These are phyloP conservation scores for Heliconius ismenius DNA, from an alignment of 2,888 invertebrate genomes.

Conservation along the genomic window DNA sequence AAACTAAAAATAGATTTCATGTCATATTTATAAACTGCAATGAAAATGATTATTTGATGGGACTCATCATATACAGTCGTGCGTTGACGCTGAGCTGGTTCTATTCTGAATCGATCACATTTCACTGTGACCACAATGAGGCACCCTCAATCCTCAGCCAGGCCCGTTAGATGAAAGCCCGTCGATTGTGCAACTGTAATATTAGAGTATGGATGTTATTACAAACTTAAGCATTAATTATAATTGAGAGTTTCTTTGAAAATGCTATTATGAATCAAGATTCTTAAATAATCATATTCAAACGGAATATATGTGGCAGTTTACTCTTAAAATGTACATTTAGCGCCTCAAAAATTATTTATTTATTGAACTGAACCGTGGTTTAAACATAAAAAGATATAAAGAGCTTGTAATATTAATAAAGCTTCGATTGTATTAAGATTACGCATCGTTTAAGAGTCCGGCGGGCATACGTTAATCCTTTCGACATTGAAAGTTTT, in stretches of 20 bases:
- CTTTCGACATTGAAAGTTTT: constrained; percentile 33
- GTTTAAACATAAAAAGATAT: constrained; percentile 19
- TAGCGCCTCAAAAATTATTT: neutral
- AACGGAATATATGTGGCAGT: neutral
- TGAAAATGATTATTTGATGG: neutral
- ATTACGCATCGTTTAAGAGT: constrained; percentile 34
- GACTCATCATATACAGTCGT: constrained; percentile 7
- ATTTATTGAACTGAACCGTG: neutral
- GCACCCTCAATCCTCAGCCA: constrained; percentile 57
- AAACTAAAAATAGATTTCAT: too few species aligned
- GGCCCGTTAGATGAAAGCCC: constrained; percentile 57
- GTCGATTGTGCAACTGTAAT: constrained; percentile 60
- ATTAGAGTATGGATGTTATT: constrained; percentile 61
- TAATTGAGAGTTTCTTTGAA: constrained; percentile 26
- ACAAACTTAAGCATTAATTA: constrained; percentile 45
- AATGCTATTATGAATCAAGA: constrained; percentile 5
- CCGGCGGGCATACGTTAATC: constrained; percentile 31
- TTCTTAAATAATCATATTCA: constrained; percentile 10
- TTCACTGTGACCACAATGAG: constrained; percentile 52
- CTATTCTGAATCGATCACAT: constrained; percentile 53
- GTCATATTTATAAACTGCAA: too few species aligned
- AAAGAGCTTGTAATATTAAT: constrained; percentile 19
- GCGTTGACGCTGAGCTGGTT: constrained; percentile 25
- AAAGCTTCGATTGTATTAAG: constrained; percentile 35
- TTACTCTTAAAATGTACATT: constrained; percentile 9